Evolutionary conservation across 2,888 invertebrate genomes (phyloP), one percentile per base, ranked within the genome.

Genomic region (Synanthedon formicaeformis): DNA sequence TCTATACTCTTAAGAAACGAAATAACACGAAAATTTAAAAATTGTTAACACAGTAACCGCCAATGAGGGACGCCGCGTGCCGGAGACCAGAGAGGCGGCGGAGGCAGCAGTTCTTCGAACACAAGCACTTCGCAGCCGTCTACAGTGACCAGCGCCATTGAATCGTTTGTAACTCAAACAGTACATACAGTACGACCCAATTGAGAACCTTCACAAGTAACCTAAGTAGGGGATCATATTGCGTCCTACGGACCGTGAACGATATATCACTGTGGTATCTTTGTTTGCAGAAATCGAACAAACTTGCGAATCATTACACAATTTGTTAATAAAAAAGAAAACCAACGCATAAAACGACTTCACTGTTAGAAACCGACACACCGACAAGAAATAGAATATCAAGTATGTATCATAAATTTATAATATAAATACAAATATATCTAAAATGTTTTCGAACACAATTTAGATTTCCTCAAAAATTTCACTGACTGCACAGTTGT

Each of bases 11-110:
- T 79, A 51, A 27, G 55, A 58, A 63, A 58, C 48, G 51, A 55
- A 62, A 59, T 50, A 62, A 48, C 54, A 59, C 52, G 57, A 65
- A 64, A 66, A 71, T 63, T 73, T 75, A 63, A 67, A 70, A 67
- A 72, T 75, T 79, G 82, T 86, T 85, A 86, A 87, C 87, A 86
- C 86, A 87, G 70, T 78, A 87, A 84, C 83, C 85, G 87, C 87
- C 87, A 87, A 78, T 87, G 87, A 57, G 87, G 87, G 62, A 78
- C 75, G 59, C 85, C 86, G 66, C 83, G 83, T 57, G 64, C 65
- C 55, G 82, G 81, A 60, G 80, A 84, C 82, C 83, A 83, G 66
- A 83, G 63, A 52, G 81, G 68, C 58, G 78, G 73, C 61, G 59
- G 56, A 52, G 61, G 54, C 34, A 34, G 10, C 49, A 60, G 58